Conservation (phyloP, 2,888 invertebrate genomes). For the Epinotia demarniana region DNA sequence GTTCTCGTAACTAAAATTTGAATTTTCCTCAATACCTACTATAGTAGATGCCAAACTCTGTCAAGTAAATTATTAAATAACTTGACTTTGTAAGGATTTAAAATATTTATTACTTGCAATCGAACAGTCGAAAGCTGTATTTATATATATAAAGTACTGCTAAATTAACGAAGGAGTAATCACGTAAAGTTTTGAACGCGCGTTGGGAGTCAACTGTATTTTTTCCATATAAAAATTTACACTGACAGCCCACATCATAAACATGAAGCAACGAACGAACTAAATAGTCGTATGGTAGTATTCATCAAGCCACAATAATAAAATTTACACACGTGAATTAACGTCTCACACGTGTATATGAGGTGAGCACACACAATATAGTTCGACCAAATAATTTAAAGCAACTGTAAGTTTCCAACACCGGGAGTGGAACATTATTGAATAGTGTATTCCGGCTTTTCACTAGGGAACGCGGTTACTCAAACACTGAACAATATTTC, state of each 20-base stretch:
- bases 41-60: too few relatives aligned
- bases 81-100: too few relatives aligned
- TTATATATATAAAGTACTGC: too few relatives aligned
- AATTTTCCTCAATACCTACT: too few relatives aligned
- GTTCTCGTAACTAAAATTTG: too few relatives aligned
- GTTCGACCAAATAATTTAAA: slow-evolving; percentile 22
- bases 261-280: not conserved
- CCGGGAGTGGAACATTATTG: slow-evolving; percentile 21
- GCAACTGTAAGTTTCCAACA: slow-evolving; percentile 21
- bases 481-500: slow-evolving; percentile 40
- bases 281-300: not conserved
- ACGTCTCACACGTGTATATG: not conserved
- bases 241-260: not conserved
- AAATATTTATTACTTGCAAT: too few relatives aligned
- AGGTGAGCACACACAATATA: not conserved
- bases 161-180: too few relatives aligned
- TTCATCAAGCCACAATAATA: not conserved
- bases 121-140: too few relatives aligned
- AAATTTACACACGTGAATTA: not conserved
- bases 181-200: too few relatives aligned
- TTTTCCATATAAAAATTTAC: too few relatives aligned
- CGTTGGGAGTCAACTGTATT: too few relatives aligned
- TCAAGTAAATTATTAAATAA: too few relatives aligned
- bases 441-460: slow-evolving; percentile 18
- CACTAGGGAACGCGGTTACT: slow-evolving; percentile 24